A percentile compares a stretch with the other conserved stretches of the same genome.
phyloP scores from a whole-genome alignment of 64 coral and sea anemone genomes.

The Actinia tenebrosa region DNA sequence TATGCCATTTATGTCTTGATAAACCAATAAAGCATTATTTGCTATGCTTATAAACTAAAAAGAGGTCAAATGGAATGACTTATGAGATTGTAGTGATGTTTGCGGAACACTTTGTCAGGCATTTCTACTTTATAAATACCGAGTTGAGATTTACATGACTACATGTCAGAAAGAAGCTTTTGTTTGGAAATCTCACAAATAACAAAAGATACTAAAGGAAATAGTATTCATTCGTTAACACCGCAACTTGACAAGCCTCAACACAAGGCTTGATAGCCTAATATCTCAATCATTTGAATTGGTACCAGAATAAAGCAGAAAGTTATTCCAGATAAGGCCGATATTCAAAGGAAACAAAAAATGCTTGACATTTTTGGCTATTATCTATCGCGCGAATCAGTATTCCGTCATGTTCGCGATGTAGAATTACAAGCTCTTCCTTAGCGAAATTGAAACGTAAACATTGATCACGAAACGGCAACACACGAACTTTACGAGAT shows the following conservation, averaged over 20 bases:
- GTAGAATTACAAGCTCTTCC: background rate
- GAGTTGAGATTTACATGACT: background rate
- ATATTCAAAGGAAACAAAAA: background rate
- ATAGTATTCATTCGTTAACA: background rate
- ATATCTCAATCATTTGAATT: background rate
- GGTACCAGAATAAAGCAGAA: background rate
- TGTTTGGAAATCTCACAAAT: background rate
- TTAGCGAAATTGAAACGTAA: background rate
- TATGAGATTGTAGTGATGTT: background rate
- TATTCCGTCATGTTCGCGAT: background rate
- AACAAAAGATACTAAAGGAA: background rate
- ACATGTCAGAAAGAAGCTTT: background rate
- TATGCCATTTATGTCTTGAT: background rate
- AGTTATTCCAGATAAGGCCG: background rate
- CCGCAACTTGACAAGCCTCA: conserved; percentile 3
- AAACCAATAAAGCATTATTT: background rate
- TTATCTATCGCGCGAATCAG: background rate
- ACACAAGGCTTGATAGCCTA: background rate
- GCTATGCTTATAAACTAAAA: background rate
- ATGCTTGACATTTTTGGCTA: background rate
- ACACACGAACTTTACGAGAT: background rate
- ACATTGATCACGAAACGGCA: background rate
- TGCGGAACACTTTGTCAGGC: background rate
- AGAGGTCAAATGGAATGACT: background rate
- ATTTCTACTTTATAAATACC: background rate